Base-by-base conservation (phyloP, 2,888 invertebrate species). In the Ormyrus nitidulus region DNA sequence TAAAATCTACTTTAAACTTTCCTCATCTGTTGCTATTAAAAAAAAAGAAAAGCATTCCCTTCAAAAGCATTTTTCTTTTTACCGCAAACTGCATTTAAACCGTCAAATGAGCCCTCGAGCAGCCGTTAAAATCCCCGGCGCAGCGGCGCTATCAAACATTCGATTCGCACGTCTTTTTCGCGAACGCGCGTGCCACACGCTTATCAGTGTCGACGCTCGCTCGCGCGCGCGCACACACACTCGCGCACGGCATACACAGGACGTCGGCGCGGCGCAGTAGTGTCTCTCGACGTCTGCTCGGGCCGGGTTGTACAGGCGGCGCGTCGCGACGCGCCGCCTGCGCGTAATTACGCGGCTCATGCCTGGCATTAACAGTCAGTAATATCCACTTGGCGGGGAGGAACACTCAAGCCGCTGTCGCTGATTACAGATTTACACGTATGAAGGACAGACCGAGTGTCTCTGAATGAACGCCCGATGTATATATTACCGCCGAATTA, bases 371-470 rank as follows among this genome's bases (percentile, higher is more conserved):
- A 81, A 68, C 74, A 71, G 78, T 74, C 71, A 78, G 71, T 81
- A 81, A 74, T 70, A 78, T 46, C 49, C 34, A 70, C 51, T 56
- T n/a, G 46, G 34, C 11, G 64, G 6, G 46, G 7, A 13, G 44
- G 48, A 46, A 64, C 13, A 11, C 13, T 34, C 70, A 9, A 79
- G 13, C 70, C 59, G 13, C 34, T 74, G 78, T 58, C 54, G 75
- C 69, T 71, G 78, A 78, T 81, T 81, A 81, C 74, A 66, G 72
- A 81, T 81, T 78, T 75, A 81, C 71, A 56, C 75, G 53, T 9
- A 51, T 7, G 48, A 34, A 34, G 34, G 69, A 56, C 46, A 53
- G 54, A 70, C 34, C 34, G 69, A n/a, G 51, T 11, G 61, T 11
- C 19, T 8, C 19, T n/a, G 70, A 56, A 58, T 44, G 10, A 49